A percentile compares a stretch with the other conserved stretches of the same genome.
Evolutionary conservation across 1,140 invertebrate species (phyloP).

Genomic region (Dolichoris vasculosae): DNA sequence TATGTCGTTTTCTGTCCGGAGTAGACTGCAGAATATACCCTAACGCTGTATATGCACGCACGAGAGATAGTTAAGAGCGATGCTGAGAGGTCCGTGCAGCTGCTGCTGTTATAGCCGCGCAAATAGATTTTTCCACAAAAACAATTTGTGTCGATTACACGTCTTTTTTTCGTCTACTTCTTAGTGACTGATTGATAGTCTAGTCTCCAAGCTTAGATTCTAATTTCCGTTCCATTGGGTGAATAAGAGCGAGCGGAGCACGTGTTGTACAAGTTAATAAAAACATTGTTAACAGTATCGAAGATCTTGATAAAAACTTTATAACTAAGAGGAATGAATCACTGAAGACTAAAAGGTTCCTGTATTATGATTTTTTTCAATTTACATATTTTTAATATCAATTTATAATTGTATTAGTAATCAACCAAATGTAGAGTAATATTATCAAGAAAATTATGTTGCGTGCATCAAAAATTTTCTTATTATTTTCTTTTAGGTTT

Average conservation of each 20-base stretch:
- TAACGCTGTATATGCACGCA: not conserved
- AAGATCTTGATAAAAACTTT: not conserved
- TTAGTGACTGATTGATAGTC: conserved; percentile 31
- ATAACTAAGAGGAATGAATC: not conserved
- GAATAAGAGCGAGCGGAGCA: not conserved
- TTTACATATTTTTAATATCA: not conserved
- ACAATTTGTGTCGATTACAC: conserved; percentile 49
- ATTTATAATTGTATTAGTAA: not conserved
- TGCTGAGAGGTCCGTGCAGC: not conserved
- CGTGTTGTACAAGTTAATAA: conserved; percentile 14
- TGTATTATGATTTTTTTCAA: not conserved
- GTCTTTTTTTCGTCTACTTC: not conserved
- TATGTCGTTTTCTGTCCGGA: conserved; percentile 42
- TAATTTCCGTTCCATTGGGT: conserved; percentile 42
- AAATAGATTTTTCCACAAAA: conserved; percentile 35
- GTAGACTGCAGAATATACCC: not conserved
- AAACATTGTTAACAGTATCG: conserved; percentile 35
- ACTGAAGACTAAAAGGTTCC: not conserved
- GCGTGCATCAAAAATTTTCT: too few species aligned
- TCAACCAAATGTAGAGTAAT: too few species aligned
- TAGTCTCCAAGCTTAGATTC: conserved; percentile 31
- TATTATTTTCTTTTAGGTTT: too few species aligned
- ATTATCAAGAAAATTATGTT: too few species aligned
- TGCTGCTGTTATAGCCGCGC: not conserved
- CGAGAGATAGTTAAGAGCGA: conserved; percentile 33